A percentile compares a stretch with the other conserved stretches of the same genome.
Conservation (phyloP, 2,797 vertebrate species). For the Anguilla pacifica region DNA sequence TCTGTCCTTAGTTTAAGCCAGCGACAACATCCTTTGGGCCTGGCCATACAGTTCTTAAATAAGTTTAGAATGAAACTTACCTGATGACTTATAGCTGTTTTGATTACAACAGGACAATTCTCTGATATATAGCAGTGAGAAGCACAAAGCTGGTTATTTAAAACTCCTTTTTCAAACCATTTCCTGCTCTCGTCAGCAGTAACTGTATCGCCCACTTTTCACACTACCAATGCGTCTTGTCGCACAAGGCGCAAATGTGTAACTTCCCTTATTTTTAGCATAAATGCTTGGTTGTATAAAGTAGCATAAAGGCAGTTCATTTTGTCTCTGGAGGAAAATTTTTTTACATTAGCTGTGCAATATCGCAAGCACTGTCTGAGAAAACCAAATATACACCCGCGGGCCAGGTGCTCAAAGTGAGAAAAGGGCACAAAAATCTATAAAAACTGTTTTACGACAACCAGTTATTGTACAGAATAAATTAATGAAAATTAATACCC, state of each 20-base stretch:
- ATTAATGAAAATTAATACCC: too few species aligned
- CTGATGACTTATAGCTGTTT: neutral
- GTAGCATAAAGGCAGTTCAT: neutral
- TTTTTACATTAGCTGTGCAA: neutral
- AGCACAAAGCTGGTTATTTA: conserved; percentile 61
- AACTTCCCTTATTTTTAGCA: neutral
- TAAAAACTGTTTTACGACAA: too few species aligned
- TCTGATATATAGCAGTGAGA: neutral
- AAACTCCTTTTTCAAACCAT: conserved; percentile 56
- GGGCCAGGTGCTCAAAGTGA: too few species aligned
- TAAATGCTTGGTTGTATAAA: neutral
- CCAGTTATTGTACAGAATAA: too few species aligned
- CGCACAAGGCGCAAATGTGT: neutral
- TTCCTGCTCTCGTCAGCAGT: conserved; percentile 67
- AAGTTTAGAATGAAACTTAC: neutral
- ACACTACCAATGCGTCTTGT: conserved; percentile 34
- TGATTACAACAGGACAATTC: neutral
- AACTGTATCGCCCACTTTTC: conserved; percentile 32
- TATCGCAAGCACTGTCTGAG: neutral
- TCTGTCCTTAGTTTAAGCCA: neutral
- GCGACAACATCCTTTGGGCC: neutral
- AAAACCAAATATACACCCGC: neutral
- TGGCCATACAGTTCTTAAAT: neutral
- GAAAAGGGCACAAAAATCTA: too few species aligned
- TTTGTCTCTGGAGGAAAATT: neutral